phyloP scores from a whole-genome alignment of 2,797 vertebrate genomes.

The Peromyscus melanophrys region DNA sequence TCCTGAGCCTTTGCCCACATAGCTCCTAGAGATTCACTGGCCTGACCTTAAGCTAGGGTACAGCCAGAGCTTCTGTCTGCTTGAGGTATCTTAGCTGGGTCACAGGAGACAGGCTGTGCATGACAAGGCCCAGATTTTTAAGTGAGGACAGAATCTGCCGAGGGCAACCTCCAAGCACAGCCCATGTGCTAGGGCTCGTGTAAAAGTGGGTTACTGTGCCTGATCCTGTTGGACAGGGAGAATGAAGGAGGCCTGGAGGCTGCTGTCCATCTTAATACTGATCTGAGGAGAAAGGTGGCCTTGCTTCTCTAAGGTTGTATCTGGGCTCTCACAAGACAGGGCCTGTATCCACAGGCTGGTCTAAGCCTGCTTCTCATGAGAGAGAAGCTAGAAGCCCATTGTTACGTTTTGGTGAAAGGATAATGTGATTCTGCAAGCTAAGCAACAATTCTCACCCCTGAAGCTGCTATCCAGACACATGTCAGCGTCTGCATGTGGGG shows the following conservation, averaged over 20 bases:
- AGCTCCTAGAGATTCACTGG: neutral
- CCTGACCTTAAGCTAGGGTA: neutral
- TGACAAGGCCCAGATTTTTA: constrained; percentile 29
- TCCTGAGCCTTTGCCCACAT: neutral
- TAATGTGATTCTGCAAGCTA: neutral
- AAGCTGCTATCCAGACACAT: neutral
- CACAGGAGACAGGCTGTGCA: neutral
- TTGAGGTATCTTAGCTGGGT: neutral
- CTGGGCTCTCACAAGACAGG: neutral
- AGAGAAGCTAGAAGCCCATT: neutral
- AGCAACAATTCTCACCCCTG: neutral
- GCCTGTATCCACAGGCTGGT: neutral
- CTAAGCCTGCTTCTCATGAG: neutral
- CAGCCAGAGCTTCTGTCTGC: neutral
- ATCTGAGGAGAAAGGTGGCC: neutral
- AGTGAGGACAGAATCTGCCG: constrained; percentile 2
- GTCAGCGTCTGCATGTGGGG: neutral
- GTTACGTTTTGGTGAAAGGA: neutral
- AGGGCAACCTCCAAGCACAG: neutral
- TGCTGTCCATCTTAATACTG: neutral
- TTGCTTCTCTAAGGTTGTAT: neutral
- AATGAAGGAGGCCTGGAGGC: neutral
- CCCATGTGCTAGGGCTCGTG: neutral
- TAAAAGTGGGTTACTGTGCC: constrained; percentile 3
- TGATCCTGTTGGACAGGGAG: neutral